Conservation (phyloP, 2,113 vertebrate genomes). For the Tragelaphus buxtoni region DNA sequence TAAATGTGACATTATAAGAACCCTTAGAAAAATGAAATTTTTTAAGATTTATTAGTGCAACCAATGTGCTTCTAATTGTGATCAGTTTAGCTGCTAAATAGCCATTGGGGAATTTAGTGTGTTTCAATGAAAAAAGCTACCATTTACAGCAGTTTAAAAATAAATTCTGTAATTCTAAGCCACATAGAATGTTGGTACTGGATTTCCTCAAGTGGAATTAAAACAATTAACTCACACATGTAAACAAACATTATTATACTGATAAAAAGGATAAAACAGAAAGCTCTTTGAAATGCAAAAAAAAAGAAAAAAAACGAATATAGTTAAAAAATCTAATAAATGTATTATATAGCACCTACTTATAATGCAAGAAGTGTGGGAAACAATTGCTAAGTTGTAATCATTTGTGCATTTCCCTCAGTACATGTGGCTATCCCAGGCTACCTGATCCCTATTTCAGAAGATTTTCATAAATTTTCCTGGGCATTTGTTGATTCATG, state of each 20-base stretch:
- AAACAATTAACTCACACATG: neutral
- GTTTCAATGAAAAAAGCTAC: constrained; percentile 54
- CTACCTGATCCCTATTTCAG: neutral
- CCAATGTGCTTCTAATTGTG: neutral
- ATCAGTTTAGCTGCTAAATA: constrained; percentile 38
- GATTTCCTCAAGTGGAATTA: neutral
- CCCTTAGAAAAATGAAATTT: neutral
- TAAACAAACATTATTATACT: neutral
- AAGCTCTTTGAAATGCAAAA: neutral
- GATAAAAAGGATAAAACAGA: neutral
- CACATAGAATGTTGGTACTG: neutral
- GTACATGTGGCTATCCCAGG: neutral
- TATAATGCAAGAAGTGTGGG: neutral
- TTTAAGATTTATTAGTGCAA: neutral
- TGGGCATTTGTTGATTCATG: neutral
- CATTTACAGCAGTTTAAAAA: constrained; percentile 53
- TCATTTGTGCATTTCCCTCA: neutral
- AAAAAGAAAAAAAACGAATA: neutral
- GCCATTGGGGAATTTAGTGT: constrained; percentile 12
- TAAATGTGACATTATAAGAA: neutral
- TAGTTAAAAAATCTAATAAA: neutral
- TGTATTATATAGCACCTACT: neutral
- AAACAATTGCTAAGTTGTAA: neutral
- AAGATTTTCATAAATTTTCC: neutral
- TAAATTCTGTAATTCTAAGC: constrained; percentile 33